Percentiles rank a stretch among this genome's conserved stretches.
Conservation (phyloP, 2,888 invertebrate genomes). For the Drosophila percnosoma region DNA sequence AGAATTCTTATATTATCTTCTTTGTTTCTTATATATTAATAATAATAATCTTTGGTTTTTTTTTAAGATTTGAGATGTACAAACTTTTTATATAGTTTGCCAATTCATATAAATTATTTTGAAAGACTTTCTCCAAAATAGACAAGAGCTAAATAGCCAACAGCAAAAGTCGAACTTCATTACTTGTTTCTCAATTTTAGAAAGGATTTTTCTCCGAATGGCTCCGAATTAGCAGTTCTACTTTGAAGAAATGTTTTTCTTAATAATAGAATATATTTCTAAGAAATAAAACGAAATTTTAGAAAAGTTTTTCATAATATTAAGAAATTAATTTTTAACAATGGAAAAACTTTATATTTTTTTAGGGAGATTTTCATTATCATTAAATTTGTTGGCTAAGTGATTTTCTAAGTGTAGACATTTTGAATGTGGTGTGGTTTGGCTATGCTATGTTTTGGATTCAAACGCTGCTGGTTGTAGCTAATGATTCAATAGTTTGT, state of each 20-base stretch:
- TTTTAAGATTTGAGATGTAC: neutral
- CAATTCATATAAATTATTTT: neutral
- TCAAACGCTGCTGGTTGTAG: neutral
- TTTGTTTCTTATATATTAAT: neutral
- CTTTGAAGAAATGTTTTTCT: neutral
- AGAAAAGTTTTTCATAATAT: neutral
- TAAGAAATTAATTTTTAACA: too few relatives aligned
- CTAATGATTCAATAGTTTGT: neutral
- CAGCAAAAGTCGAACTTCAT: neutral
- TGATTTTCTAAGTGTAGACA: neutral
- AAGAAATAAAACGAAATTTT: neutral
- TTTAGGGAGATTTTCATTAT: neutral
- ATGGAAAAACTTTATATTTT: neutral
- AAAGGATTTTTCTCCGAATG: too few relatives aligned
- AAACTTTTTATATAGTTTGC: neutral
- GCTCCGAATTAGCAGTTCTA: neutral
- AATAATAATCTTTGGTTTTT: neutral
- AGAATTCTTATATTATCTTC: neutral
- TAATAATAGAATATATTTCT: too few relatives aligned
- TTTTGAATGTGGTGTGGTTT: neutral
- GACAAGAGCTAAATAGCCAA: too few relatives aligned
- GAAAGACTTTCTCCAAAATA: neutral
- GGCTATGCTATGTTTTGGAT: neutral
- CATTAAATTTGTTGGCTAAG: neutral
- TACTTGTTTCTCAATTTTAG: neutral